A percentile compares a stretch with the other conserved stretches of the same genome.
Conservation (phyloP, 2,113 vertebrate genomes). For the Petaurus breviceps region DNA sequence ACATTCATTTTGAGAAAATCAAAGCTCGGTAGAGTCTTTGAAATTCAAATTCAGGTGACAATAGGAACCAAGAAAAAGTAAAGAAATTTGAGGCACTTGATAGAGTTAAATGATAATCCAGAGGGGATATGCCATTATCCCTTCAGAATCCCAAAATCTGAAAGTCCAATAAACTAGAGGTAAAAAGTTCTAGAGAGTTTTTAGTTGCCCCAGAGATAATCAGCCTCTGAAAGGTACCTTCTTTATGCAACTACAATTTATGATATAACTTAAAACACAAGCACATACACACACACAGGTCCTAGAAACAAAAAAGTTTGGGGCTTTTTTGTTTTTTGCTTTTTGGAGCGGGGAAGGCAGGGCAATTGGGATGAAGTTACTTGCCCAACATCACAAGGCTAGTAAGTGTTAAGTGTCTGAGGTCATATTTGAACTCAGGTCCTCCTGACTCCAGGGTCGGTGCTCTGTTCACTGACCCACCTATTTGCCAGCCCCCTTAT, state of each 20-base stretch:
- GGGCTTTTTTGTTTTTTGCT: too few species aligned
- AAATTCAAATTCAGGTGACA: not conserved
- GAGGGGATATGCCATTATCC: not conserved
- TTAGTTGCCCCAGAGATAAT: not conserved
- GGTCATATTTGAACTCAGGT: too few species aligned
- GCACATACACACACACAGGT: not conserved
- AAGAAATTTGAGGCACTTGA: slow-evolving; percentile 6
- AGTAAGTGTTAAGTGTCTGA: too few species aligned
- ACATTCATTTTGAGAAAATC: not conserved
- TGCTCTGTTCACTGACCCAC: too few species aligned
- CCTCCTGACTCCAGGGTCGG: too few species aligned
- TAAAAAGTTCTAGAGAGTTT: not conserved
- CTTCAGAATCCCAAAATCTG: too few species aligned
- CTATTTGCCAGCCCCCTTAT: too few species aligned
- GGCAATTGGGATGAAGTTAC: too few species aligned
- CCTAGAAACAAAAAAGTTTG: slow-evolving; percentile 17
- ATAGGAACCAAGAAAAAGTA: not conserved
- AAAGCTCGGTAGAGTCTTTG: not conserved
- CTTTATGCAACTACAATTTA: not conserved
- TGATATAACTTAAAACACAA: slow-evolving; percentile 8
- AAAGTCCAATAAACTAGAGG: not conserved
- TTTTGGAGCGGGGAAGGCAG: too few species aligned
- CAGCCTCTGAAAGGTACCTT: not conserved
- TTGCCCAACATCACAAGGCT: too few species aligned
- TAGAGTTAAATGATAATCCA: not conserved